Conservation (phyloP, 1,140 invertebrate genomes). For the Leguminivora glycinivorella region DNA sequence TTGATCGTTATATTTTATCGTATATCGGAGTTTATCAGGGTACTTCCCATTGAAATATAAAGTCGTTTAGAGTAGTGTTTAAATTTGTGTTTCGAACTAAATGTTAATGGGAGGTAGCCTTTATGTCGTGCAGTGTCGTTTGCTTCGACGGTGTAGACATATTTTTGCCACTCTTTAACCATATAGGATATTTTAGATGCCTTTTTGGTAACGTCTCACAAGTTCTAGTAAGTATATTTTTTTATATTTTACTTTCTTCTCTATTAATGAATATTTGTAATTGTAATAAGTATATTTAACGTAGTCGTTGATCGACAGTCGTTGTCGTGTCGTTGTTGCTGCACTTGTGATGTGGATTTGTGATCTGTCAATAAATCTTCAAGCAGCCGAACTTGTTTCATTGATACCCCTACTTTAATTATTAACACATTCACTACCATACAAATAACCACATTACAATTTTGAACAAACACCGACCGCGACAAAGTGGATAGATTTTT, state of each 20-base stretch:
- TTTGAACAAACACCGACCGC: too few relatives aligned
- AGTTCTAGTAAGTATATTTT: too few relatives aligned
- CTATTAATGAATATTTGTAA: too few relatives aligned
- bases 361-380: background rate
- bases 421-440: too few relatives aligned
- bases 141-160: background rate
- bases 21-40: background rate
- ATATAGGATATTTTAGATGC: background rate
- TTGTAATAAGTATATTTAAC: too few relatives aligned
- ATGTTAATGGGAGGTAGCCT: background rate
- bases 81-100: background rate
- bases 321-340: background rate
- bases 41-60: background rate
- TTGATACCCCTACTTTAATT: conserved; percentile 30
- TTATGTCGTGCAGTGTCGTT: background rate
- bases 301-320: background rate
- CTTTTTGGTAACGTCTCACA: too few relatives aligned
- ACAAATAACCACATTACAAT: too few relatives aligned
- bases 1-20: background rate
- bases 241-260: too few relatives aligned
- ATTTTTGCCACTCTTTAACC: background rate
- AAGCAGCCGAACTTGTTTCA: background rate
- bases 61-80: background rate
- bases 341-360: background rate
- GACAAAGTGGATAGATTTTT: too few relatives aligned